Percentiles rank a stretch among this genome's conserved stretches.
These are phyloP conservation scores for Bryconaethiops microstoma DNA, from an alignment of 2,797 vertebrate genomes.

Conservation along the genomic window DNA sequence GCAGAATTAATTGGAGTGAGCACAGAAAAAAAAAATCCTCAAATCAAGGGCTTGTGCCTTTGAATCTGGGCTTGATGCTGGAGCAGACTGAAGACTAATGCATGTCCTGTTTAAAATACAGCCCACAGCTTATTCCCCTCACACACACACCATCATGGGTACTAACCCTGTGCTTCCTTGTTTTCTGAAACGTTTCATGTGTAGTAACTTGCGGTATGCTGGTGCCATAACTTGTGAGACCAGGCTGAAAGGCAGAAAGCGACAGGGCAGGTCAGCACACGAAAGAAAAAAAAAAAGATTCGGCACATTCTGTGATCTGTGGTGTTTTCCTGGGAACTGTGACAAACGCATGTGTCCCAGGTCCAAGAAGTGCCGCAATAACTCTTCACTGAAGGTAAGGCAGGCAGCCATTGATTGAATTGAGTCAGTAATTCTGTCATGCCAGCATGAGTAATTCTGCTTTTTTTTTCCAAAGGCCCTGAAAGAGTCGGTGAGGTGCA, in stretches of 20 bases:
- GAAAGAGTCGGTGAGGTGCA: conserved; percentile 18
- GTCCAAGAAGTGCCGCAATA: conserved; percentile 49
- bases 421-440: conserved; percentile 55
- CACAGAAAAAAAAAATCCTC: background rate
- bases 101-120: conserved; percentile 1
- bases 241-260: conserved; percentile 11
- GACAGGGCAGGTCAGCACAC: conserved; percentile 18
- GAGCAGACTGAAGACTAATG: conserved; percentile 15
- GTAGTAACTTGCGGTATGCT: background rate
- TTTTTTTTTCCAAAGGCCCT: conserved; percentile 15
- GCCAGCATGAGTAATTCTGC: conserved; percentile 43
- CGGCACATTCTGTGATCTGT: conserved; percentile 40
- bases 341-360: conserved; percentile 37
- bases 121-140: background rate
- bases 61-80: conserved; percentile 22
- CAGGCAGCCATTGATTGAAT: conserved; percentile 56
- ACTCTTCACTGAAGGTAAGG: conserved; percentile 51
- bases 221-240: conserved; percentile 26
- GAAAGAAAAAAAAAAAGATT: background rate
- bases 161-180: background rate
- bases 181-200: background rate
- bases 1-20: conserved; percentile 31
- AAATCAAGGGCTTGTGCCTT: conserved; percentile 21
- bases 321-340: conserved; percentile 48
- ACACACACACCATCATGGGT: background rate